phyloP scores from a whole-genome alignment of 2,797 vertebrate species.

The Alectoris magna region DNA sequence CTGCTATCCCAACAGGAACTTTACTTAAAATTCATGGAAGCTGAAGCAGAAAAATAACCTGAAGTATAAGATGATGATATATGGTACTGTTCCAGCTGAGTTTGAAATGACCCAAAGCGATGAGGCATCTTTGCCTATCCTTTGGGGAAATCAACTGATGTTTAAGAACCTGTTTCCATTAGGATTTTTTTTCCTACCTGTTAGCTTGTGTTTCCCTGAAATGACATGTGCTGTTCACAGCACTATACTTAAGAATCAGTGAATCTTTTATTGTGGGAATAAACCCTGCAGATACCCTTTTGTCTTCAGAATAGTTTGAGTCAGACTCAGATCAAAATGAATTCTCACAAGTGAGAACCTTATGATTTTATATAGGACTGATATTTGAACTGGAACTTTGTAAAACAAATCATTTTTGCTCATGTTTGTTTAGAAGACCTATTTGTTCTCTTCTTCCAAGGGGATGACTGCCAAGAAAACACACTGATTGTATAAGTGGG shows the following conservation, averaged over 20 bases:
- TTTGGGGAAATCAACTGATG: background rate
- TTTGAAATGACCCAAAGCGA: background rate
- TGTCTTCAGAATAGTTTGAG: background rate
- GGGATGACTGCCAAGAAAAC: background rate
- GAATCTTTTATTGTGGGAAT: background rate
- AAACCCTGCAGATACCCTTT: background rate
- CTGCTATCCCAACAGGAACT: background rate
- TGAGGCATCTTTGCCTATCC: background rate
- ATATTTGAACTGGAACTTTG: background rate
- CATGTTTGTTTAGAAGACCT: background rate
- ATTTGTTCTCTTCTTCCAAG: slow-evolving; percentile 19
- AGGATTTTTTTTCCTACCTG: background rate
- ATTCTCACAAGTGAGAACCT: background rate
- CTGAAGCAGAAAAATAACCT: background rate
- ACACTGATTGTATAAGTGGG: background rate
- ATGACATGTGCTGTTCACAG: background rate
- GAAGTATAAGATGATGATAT: background rate
- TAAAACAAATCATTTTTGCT: background rate
- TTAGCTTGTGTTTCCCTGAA: background rate
- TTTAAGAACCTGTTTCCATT: background rate
- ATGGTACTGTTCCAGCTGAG: background rate
- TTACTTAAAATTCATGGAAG: background rate
- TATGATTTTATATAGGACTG: background rate
- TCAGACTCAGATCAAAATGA: background rate
- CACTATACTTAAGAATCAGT: background rate